Evolutionary conservation across 2,797 vertebrate species (phyloP).

Genomic region (Peromyscus attwateri): DNA sequence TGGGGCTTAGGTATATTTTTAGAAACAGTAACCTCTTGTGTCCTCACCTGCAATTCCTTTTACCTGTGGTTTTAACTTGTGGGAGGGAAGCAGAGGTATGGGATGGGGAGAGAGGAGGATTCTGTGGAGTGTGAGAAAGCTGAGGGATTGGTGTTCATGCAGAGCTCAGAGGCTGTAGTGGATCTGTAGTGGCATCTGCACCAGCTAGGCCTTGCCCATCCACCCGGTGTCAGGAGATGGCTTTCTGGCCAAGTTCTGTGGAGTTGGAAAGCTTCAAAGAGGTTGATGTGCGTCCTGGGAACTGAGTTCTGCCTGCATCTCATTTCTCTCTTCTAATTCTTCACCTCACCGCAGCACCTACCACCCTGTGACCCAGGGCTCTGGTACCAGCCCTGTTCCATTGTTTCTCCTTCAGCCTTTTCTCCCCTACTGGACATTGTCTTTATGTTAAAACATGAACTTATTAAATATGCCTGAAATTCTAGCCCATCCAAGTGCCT

Average conservation of each 20-base stretch:
- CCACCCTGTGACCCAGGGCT: neutral
- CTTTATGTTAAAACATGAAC: slow-evolving; percentile 4
- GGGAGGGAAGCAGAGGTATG: neutral
- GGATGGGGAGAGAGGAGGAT: neutral
- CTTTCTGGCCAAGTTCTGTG: neutral
- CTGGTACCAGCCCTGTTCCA: neutral
- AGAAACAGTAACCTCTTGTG: neutral
- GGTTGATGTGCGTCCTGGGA: neutral
- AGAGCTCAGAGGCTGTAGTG: neutral
- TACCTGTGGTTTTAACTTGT: neutral
- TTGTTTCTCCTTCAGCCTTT: slow-evolving; percentile 5
- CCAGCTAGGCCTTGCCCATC: neutral
- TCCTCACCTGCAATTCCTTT: neutral
- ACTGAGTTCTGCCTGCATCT: neutral
- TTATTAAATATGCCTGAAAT: slow-evolving; percentile 33
- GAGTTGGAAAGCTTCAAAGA: neutral
- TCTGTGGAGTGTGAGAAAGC: neutral
- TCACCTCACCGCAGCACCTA: neutral
- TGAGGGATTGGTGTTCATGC: neutral
- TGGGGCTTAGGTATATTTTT: neutral
- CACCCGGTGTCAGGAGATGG: neutral
- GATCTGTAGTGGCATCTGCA: neutral
- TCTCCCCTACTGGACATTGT: neutral
- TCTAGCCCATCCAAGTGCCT: neutral
- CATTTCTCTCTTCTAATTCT: neutral